A percentile compares a stretch with the other conserved stretches of the same genome.
phyloP scores from a whole-genome alignment of 2,888 invertebrate species.

The Coelinius sp. region DNA sequence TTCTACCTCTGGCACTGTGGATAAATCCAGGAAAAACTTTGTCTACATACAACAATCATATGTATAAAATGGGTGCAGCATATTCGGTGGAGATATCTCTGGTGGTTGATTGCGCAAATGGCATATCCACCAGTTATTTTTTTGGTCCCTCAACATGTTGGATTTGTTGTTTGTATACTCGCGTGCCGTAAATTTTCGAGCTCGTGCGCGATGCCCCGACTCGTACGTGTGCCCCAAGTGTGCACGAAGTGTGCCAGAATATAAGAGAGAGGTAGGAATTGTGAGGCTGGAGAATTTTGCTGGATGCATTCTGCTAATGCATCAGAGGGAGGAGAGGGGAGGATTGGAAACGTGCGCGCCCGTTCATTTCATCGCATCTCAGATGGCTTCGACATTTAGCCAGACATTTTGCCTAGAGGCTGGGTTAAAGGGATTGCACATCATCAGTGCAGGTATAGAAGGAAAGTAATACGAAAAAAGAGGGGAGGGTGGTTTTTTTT shows the following conservation, averaged over 20 bases:
- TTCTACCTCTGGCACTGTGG: too few species aligned
- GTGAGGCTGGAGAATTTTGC: neutral
- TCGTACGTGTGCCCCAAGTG: slow-evolving; percentile 68
- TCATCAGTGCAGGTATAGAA: neutral
- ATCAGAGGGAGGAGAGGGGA: slow-evolving; percentile 25
- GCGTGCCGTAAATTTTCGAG: slow-evolving; percentile 70
- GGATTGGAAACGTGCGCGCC: slow-evolving; percentile 37
- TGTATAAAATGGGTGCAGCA: slow-evolving; percentile 37
- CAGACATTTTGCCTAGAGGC: slow-evolving; percentile 9
- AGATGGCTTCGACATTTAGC: slow-evolving; percentile 24
- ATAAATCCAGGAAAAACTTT: neutral
- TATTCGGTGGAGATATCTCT: slow-evolving; percentile 46
- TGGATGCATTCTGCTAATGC: slow-evolving; percentile 32
- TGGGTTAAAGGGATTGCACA: neutral
- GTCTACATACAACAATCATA: neutral
- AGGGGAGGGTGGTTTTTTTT: too few species aligned
- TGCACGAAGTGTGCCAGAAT: slow-evolving; percentile 69
- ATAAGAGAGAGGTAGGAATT: slow-evolving; percentile 42
- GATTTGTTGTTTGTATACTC: slow-evolving; percentile 51
- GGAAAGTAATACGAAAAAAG: slow-evolving; percentile 9
- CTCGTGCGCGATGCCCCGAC: slow-evolving; percentile 65
- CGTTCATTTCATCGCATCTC: slow-evolving; percentile 7
- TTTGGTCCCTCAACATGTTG: slow-evolving; percentile 1
- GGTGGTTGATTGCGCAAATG: slow-evolving; percentile 56
- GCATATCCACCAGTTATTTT: neutral